phyloP scores from a whole-genome alignment of 1,140 invertebrate species.

The Caenorhabditis elegans region WBcel235 BX284602.5:207001-207500 shows the following conservation, averaged over 20 bases:
- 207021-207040: conserved; percentile 54
- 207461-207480: conserved; percentile 57
- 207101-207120: conserved; percentile 43
- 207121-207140: conserved; percentile 46
- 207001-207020: conserved; percentile 60
- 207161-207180: conserved; percentile 46
- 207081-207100: neutral
- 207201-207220: conserved; percentile 32
- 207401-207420: conserved; percentile 66
- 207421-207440: conserved; percentile 64
- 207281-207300: too few species aligned
- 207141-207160: conserved; percentile 48
- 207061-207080: conserved; percentile 9
- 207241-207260: conserved; percentile 62
- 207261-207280: too few species aligned
- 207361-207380: conserved; percentile 62
- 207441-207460: conserved; percentile 62
- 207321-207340: conserved; percentile 63
- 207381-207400: conserved; percentile 60
- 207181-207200: conserved; percentile 26
- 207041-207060: conserved; percentile 51
- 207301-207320: conserved; percentile 58
- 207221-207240: conserved; percentile 52
- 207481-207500: conserved; percentile 54
- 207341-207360: conserved; percentile 62